Percentiles rank a stretch among this genome's conserved stretches.
These are phyloP conservation scores for Deilephila elpenor DNA, from an alignment of 2,888 invertebrate genomes.

Conservation along the genomic window DNA sequence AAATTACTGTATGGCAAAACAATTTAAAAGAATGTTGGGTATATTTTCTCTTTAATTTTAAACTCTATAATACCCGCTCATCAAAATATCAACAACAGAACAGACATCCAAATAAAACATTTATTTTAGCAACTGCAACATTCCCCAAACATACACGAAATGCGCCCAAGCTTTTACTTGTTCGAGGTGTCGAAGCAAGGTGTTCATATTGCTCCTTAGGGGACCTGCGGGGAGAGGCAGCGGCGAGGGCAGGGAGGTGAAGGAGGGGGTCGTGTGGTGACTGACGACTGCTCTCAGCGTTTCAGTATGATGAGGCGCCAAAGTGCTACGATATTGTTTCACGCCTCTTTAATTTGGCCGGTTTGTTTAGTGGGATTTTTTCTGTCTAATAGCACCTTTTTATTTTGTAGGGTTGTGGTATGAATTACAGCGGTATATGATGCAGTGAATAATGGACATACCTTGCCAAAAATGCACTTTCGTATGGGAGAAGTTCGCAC, in stretches of 20 bases:
- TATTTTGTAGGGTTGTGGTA: neutral
- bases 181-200: slow-evolving; percentile 54
- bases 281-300: slow-evolving; percentile 28
- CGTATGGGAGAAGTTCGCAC: no score
- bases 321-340: slow-evolving; percentile 9
- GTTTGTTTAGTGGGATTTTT: slow-evolving; percentile 10
- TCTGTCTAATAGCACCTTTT: neutral
- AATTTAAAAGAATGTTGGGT: no score
- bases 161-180: slow-evolving; percentile 49
- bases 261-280: neutral
- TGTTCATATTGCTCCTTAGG: slow-evolving; percentile 33
- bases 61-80: no score
- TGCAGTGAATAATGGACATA: no score
- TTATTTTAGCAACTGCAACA: neutral
- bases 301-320: slow-evolving; percentile 16
- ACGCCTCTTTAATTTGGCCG: slow-evolving; percentile 14
- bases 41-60: no score
- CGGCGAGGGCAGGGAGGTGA: slow-evolving; percentile 2
- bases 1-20: no score
- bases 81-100: no score
- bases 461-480: no score
- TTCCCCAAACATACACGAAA: neutral
- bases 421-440: no score
- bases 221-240: slow-evolving; percentile 26
- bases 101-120: neutral